These are phyloP conservation scores for Botia almorhae DNA, from an alignment of 2,797 vertebrate species.

Conservation along the genomic window DNA sequence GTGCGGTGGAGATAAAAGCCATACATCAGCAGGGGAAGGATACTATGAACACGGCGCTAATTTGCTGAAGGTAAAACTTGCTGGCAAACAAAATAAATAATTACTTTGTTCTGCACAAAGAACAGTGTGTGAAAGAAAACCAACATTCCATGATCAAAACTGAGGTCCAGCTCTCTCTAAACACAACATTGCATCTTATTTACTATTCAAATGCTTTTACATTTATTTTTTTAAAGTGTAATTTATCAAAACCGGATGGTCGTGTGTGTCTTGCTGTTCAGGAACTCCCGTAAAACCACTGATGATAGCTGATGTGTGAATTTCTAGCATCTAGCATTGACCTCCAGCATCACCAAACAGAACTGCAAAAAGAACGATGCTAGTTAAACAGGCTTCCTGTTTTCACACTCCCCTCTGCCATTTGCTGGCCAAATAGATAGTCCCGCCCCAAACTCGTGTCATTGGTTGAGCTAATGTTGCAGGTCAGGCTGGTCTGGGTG, in stretches of 20 bases:
- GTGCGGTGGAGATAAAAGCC: slow-evolving; percentile 2
- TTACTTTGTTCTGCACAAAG: slow-evolving; percentile 5
- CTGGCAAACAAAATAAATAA: slow-evolving; percentile 10
- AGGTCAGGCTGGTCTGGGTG: background rate
- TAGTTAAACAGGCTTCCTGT: no score
- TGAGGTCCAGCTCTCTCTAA: background rate
- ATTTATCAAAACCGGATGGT: background rate
- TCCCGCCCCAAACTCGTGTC: background rate
- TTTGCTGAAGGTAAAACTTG: slow-evolving; percentile 24
- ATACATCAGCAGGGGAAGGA: slow-evolving; percentile 1
- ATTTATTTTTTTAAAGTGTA: background rate
- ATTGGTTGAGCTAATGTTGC: background rate
- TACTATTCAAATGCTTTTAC: slow-evolving; percentile 25
- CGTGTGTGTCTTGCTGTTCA: background rate
- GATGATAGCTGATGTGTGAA: background rate
- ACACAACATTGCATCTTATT: slow-evolving; percentile 20
- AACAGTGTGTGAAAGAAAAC: slow-evolving; percentile 4
- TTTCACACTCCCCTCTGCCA: no score
- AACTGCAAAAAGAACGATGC: no score
- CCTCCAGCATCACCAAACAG: background rate
- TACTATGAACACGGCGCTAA: slow-evolving; percentile 13
- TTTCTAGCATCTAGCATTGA: no score
- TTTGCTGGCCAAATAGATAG: background rate
- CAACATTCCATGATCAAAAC: background rate
- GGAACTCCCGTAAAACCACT: background rate